phyloP scores from a whole-genome alignment of 1,140 invertebrate species.

The Stratiolaelaps scimitus region DNA sequence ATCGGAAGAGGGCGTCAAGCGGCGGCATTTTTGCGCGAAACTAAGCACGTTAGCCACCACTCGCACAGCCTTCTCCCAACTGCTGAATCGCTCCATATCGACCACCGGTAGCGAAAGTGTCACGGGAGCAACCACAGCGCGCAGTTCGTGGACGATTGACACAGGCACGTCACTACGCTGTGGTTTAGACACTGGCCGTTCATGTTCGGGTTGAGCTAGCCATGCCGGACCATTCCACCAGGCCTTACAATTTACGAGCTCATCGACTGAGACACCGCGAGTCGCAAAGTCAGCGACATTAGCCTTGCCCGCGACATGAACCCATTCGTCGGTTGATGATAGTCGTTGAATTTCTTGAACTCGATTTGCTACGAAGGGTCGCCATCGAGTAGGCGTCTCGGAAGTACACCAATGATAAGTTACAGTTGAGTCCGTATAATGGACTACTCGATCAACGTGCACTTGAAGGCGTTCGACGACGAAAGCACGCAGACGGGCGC shows the following conservation, averaged over 20 bases:
- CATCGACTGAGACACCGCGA: background rate
- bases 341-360: too few relatives aligned
- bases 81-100: background rate
- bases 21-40: background rate
- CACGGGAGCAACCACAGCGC: conserved; percentile 5
- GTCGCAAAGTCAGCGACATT: background rate
- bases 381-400: background rate
- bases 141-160: too few relatives aligned
- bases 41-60: conserved; percentile 1
- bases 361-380: background rate
- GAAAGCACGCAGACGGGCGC: conserved; percentile 31
- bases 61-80: conserved; percentile 12
- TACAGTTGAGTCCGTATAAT: conserved; percentile 11
- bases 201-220: background rate
- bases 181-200: background rate
- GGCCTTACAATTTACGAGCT: background rate
- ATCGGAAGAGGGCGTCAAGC: too few relatives aligned
- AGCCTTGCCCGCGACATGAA: background rate
- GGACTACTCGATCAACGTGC: background rate
- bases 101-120: background rate
- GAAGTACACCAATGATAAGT: background rate
- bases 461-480: background rate
- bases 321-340: conserved; percentile 12
- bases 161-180: too few relatives aligned
- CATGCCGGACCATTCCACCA: too few relatives aligned